A percentile compares a stretch with the other conserved stretches of the same genome.
These are phyloP conservation scores for Tenthredo distinguenda DNA, from an alignment of 2,888 invertebrate genomes.

Conservation along the genomic window DNA sequence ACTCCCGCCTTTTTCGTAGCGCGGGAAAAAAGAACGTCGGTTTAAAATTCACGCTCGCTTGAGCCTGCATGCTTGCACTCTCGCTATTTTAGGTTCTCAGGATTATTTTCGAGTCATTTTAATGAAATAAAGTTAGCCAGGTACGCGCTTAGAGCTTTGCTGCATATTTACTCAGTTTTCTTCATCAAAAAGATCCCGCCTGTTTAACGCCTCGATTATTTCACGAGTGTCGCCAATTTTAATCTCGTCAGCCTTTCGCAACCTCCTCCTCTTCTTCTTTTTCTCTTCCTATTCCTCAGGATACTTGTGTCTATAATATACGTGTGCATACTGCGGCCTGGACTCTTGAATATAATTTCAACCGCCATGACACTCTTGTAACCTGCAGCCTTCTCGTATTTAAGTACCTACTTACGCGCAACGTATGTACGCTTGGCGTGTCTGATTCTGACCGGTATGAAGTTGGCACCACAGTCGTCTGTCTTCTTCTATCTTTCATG, in stretches of 20 bases:
- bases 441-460: too few species aligned
- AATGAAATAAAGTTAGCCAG: slow-evolving; percentile 13
- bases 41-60: slow-evolving; percentile 22
- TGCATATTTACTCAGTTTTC: slow-evolving; percentile 25
- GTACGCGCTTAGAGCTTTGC: slow-evolving; percentile 2
- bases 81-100: slow-evolving; percentile 19
- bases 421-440: too few species aligned
- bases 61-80: not conserved
- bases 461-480: too few species aligned
- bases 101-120: slow-evolving; percentile 8
- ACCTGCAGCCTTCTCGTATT: not conserved
- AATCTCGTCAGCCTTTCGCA: slow-evolving; percentile 16
- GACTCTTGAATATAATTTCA: slow-evolving; percentile 20
- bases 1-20: not conserved
- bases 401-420: not conserved
- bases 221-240: slow-evolving; percentile 42
- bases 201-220: slow-evolving; percentile 43
- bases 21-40: not conserved
- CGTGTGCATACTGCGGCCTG: not conserved
- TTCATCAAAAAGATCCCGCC: slow-evolving; percentile 20
- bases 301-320: slow-evolving; percentile 14
- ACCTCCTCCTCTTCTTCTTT: not conserved
- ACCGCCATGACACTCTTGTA: not conserved
- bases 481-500: too few species aligned
- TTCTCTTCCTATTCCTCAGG: slow-evolving; percentile 5